Conservation (phyloP, 2,888 invertebrate species). For the Gandaritis pyraliata region DNA sequence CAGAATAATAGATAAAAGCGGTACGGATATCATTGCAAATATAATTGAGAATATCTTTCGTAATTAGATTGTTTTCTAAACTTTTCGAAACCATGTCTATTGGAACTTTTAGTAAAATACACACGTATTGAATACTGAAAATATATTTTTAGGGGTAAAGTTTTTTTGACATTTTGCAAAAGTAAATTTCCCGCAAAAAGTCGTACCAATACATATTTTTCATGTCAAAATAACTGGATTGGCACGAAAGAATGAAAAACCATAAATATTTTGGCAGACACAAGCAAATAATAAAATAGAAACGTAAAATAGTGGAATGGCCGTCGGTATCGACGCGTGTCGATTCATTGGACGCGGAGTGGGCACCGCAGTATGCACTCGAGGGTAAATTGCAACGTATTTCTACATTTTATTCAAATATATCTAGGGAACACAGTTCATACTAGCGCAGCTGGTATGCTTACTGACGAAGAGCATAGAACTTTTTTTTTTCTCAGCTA, state of each 20-base stretch:
- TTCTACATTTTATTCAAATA: conserved; percentile 38
- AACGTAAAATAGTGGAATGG: conserved; percentile 12
- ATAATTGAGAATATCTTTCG: too few relatives aligned
- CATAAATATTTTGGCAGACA: conserved; percentile 7
- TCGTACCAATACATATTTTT: not conserved
- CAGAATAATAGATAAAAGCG: not conserved
- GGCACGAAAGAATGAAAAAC: conserved; percentile 6
- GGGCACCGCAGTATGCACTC: conserved; percentile 47
- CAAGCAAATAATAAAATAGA: conserved; percentile 12
- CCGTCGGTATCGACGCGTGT: conserved; percentile 21
- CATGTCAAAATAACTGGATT: not conserved
- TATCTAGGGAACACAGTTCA: conserved; percentile 40
- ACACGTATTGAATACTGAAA: too few relatives aligned
- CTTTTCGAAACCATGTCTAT: too few relatives aligned
- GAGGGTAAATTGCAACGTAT: conserved; percentile 57
- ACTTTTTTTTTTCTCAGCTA: too few relatives aligned
- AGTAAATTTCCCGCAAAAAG: not conserved
- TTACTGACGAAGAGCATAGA: not conserved
- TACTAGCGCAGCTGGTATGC: not conserved
- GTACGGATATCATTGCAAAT: too few relatives aligned
- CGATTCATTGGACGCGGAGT: conserved; percentile 32
- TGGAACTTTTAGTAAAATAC: too few relatives aligned
- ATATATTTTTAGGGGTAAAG: too few relatives aligned
- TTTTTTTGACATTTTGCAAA: not conserved
- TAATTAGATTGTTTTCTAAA: too few relatives aligned